Evolutionary conservation across 2,113 vertebrate genomes (phyloP), one percentile per base, ranked within the genome.

Genomic region (Lipotes vexillifer): DNA sequence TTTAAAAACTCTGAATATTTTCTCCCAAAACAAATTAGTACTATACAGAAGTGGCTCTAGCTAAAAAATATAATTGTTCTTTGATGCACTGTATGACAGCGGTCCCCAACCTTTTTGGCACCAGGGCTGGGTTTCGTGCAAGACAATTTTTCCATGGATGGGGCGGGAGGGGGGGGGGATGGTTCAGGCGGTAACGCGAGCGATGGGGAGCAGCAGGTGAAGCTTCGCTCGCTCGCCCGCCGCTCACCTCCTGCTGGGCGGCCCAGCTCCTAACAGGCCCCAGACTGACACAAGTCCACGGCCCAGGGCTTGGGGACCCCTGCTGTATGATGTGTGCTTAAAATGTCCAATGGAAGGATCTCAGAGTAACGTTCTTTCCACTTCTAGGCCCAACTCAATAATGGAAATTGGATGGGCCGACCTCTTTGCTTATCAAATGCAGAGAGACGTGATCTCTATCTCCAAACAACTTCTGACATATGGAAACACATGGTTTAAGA

Each of bases 131-230:
- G 52, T 52, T 17, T 52, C 52, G 1, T 52, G 52, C 14, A 52
- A 52, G 52, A 52, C 52, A 52, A 6, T 17, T 52, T 17, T 52
- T 52, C 52, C 52, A 52, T 52, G 52, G 15, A 18, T 52, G 52
- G 52, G 15, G 52, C 1, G 1, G 49, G 49, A 15, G 49, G 49
- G 49, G 1, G 49, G 49, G 49, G 49, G 49, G 49, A 52, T 17
- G 49, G 49, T 52, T 5, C 15, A 52, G 49, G 49, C 0, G 14
- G 4, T 52, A 52, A 17, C 0, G 49, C 49, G 5, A 52, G 49
- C 15, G 49, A 52, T 1, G 15, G 49, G 15, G 5, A 18, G 52
- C 5, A 1, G 0, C 52, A 17, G 52, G 4, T 6, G 52, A 18
- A 52, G 52, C 52, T 52, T 18, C 1, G 5, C 52, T 52, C 0